These are phyloP conservation scores for Lagodon rhomboides DNA, from an alignment of 2,797 vertebrate species.

Conservation along the genomic window DNA sequence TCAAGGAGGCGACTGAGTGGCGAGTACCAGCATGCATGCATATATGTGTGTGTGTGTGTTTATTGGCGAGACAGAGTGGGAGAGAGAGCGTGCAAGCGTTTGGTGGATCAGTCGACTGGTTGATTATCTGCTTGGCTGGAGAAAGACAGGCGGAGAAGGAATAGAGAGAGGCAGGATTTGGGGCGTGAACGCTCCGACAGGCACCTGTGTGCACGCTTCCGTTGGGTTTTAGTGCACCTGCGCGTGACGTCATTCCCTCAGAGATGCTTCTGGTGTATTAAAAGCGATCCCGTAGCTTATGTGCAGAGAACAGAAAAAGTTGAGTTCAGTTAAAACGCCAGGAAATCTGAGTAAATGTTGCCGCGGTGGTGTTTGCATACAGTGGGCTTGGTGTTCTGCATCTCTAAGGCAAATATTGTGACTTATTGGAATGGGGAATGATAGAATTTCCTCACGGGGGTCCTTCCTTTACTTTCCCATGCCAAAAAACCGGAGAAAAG, in stretches of 20 bases:
- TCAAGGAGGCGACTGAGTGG: slow-evolving; percentile 41
- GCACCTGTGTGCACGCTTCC: slow-evolving; percentile 54
- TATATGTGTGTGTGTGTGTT: slow-evolving; percentile 10
- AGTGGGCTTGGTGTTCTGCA: slow-evolving; percentile 21
- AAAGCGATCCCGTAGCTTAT: neutral
- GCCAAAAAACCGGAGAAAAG: slow-evolving; percentile 62
- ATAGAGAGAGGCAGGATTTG: slow-evolving; percentile 31
- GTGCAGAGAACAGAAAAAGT: neutral
- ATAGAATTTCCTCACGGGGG: slow-evolving; percentile 59
- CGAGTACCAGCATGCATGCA: slow-evolving; percentile 17
- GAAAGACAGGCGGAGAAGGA: slow-evolving; percentile 50
- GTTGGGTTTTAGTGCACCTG: slow-evolving; percentile 44
- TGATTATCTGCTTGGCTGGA: slow-evolving; percentile 65
- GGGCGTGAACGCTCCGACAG: slow-evolving; percentile 4
- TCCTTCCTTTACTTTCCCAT: slow-evolving; percentile 65
- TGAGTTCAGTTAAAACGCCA: neutral
- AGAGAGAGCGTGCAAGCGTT: slow-evolving; percentile 37
- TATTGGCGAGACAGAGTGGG: neutral
- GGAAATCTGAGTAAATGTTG: slow-evolving; percentile 1
- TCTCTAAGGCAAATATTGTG: slow-evolving; percentile 68
- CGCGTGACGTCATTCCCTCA: neutral
- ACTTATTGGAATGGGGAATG: slow-evolving; percentile 57
- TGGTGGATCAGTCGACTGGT: slow-evolving; percentile 37
- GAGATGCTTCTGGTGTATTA: neutral
- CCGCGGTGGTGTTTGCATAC: slow-evolving; percentile 39